Conservation (phyloP, 1,140 invertebrate species). For the Eubasilissa regina region DNA sequence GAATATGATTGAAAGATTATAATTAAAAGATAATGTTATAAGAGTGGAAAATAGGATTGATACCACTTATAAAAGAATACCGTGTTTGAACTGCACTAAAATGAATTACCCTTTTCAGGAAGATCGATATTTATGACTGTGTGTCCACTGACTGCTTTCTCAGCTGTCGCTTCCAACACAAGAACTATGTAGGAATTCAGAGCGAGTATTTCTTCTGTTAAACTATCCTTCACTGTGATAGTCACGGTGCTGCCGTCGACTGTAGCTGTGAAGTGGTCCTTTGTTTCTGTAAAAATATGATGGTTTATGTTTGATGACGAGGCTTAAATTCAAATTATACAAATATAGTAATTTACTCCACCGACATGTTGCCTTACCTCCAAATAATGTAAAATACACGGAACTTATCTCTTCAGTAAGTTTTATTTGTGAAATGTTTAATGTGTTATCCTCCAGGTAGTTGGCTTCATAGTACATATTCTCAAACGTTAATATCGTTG, state of each 20-base stretch:
- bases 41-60: too few species aligned
- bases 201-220: conserved; percentile 11
- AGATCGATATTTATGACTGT: conserved; percentile 16
- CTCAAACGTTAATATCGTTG: conserved; percentile 19
- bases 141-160: neutral
- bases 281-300: too few species aligned
- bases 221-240: neutral
- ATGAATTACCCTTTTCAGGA: neutral
- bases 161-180: neutral
- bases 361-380: too few species aligned
- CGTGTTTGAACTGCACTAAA: too few species aligned
- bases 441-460: neutral
- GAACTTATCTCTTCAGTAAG: neutral
- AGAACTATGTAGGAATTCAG: neutral
- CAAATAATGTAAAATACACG: neutral
- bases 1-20: too few species aligned
- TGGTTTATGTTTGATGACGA: too few species aligned
- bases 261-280: neutral
- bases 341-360: too few species aligned
- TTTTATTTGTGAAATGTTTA: conserved; percentile 4
- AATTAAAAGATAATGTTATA: too few species aligned
- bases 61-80: too few species aligned
- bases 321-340: too few species aligned
- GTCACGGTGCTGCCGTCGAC: neutral
- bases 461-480: neutral